Evolutionary conservation across 2,113 vertebrate genomes (phyloP).

Genomic region (Ariopsis seemanni): DNA sequence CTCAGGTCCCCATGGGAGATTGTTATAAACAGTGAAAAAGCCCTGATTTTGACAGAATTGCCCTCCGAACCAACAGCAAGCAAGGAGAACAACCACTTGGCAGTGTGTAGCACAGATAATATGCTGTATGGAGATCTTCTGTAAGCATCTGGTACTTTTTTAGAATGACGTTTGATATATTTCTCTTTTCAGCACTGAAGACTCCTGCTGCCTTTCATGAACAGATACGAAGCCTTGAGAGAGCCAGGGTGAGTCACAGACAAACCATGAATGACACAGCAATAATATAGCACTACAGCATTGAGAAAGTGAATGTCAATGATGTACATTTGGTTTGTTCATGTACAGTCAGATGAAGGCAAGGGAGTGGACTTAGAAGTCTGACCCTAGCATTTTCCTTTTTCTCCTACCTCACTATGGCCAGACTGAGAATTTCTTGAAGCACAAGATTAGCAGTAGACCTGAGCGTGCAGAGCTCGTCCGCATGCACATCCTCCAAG

Average conservation of each 20-base stretch:
- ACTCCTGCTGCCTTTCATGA: constrained; percentile 92
- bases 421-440: constrained; percentile 97
- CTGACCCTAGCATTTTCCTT: not conserved
- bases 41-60: not conserved
- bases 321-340: not conserved
- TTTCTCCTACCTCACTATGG: not conserved
- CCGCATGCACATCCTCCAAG: constrained; percentile 98
- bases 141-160: not conserved
- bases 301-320: not conserved
- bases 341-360: not conserved
- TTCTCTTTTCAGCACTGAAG: constrained; percentile 83
- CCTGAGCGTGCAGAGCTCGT: constrained; percentile 94
- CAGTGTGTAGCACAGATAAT: not conserved
- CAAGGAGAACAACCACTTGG: not conserved
- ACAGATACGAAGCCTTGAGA: constrained; percentile 93
- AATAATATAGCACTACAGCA: too few relatives aligned
- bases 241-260: constrained; percentile 85
- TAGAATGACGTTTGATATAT: constrained; percentile 35
- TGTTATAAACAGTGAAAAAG: not conserved
- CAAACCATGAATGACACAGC: not conserved
- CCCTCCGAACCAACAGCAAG: not conserved
- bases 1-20: not conserved
- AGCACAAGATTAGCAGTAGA: constrained; percentile 96
- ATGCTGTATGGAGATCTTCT: constrained; percentile 2
- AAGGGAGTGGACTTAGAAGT: not conserved